Percentiles rank a stretch among this genome's conserved stretches.
Evolutionary conservation across 2,113 vertebrate genomes (phyloP).

Genomic region (Anolis carolinensis): DNA sequence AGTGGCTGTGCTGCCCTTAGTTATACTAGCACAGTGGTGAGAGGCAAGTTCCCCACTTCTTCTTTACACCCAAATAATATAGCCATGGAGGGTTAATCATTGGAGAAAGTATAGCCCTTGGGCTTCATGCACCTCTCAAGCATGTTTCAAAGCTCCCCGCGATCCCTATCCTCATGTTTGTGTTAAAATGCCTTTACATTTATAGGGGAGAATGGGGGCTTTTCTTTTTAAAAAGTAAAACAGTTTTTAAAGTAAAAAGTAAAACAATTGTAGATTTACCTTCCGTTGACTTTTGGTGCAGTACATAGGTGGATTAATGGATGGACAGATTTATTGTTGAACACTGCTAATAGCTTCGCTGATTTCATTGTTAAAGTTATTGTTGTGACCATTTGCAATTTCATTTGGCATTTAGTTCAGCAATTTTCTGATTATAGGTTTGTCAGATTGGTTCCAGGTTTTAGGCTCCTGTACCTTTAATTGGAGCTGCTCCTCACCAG

Average conservation of each 20-base stretch:
- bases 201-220: too few species aligned
- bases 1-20: background rate
- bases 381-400: background rate
- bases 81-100: background rate
- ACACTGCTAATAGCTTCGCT: background rate
- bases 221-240: too few species aligned
- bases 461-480: too few species aligned
- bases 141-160: background rate
- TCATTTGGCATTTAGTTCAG: background rate
- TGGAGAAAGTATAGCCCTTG: background rate
- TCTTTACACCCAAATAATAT: background rate
- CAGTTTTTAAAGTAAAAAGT: too few species aligned
- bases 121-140: too few species aligned
- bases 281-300: too few species aligned
- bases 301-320: too few species aligned
- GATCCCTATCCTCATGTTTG: background rate
- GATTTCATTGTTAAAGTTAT: background rate
- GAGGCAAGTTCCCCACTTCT: background rate
- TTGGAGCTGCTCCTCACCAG: too few species aligned
- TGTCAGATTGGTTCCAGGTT: too few species aligned
- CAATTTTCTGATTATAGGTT: background rate
- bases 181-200: too few species aligned
- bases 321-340: background rate
- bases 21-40: background rate
- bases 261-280: too few species aligned